These are phyloP conservation scores for Zaprionus lachaisei DNA, from an alignment of 1,140 invertebrate species.

Conservation along the genomic window DNA sequence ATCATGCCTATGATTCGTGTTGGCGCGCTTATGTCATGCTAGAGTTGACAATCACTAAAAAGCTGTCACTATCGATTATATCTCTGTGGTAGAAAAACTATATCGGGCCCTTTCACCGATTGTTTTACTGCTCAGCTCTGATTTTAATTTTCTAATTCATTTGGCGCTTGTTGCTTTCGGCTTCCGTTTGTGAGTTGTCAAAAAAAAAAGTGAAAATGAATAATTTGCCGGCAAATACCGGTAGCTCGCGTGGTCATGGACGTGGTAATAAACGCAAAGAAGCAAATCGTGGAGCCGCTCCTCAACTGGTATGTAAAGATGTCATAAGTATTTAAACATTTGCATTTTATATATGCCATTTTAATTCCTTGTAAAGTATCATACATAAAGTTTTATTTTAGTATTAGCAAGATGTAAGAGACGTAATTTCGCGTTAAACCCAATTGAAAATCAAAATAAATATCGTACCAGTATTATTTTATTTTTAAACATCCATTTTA, in stretches of 20 bases:
- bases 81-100: too few relatives aligned
- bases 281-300: not conserved
- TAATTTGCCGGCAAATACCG: constrained; percentile 34
- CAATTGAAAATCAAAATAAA: too few relatives aligned
- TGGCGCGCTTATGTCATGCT: not conserved
- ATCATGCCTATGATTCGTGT: too few relatives aligned
- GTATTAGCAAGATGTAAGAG: too few relatives aligned
- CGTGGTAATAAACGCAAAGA: constrained; percentile 38
- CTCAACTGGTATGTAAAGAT: constrained; percentile 35
- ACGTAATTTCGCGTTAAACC: too few relatives aligned
- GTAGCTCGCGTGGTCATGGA: constrained; percentile 43
- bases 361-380: too few relatives aligned
- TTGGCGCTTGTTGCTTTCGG: not conserved
- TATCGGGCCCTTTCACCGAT: too few relatives aligned
- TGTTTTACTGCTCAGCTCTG: not conserved
- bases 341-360: too few relatives aligned
- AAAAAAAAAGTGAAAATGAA: constrained; percentile 29
- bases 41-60: not conserved
- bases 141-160: not conserved
- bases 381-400: too few relatives aligned
- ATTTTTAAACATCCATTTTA: too few relatives aligned
- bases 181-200: not conserved
- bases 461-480: too few relatives aligned
- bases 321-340: not conserved
- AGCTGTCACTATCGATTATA: not conserved